Evolutionary conservation across 1,140 invertebrate genomes (phyloP).

Genomic region (Centruroides sculpturatus): DNA sequence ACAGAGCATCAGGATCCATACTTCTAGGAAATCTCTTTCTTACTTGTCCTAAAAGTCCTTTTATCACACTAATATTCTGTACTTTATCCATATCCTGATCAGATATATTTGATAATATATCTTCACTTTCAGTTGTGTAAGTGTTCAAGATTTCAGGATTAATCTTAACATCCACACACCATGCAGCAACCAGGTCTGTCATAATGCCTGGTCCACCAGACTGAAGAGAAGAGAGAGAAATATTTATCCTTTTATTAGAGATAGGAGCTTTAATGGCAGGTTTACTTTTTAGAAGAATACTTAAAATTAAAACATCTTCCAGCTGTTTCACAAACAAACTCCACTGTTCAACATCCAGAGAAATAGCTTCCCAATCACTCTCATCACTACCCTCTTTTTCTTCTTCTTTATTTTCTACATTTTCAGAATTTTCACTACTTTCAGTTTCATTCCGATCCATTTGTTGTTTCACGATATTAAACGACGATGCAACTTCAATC

Average conservation of each 20-base stretch:
- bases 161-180: conserved; percentile 53
- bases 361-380: conserved; percentile 62
- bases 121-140: too few species aligned
- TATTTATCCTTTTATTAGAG: conserved; percentile 32
- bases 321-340: conserved; percentile 68
- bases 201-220: conserved; percentile 59
- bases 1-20: conserved; percentile 54
- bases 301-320: conserved; percentile 69
- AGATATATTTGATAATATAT: too few species aligned
- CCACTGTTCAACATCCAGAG: conserved; percentile 71
- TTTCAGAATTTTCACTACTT: not conserved
- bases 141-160: conserved; percentile 33
- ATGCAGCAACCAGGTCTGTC: conserved; percentile 64
- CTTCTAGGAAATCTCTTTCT: conserved; percentile 56
- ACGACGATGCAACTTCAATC: conserved; percentile 18
- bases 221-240: conserved; percentile 57
- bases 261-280: conserved; percentile 38
- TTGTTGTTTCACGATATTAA: conserved; percentile 6
- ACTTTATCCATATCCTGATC: too few species aligned
- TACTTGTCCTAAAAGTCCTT: conserved; percentile 16
- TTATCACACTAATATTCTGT: not conserved
- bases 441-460: not conserved
- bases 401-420: conserved; percentile 1
- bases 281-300: conserved; percentile 40
- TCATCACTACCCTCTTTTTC: conserved; percentile 16